phyloP scores from a whole-genome alignment of 2,797 vertebrate genomes.

The Tarsius wallacei region DNA sequence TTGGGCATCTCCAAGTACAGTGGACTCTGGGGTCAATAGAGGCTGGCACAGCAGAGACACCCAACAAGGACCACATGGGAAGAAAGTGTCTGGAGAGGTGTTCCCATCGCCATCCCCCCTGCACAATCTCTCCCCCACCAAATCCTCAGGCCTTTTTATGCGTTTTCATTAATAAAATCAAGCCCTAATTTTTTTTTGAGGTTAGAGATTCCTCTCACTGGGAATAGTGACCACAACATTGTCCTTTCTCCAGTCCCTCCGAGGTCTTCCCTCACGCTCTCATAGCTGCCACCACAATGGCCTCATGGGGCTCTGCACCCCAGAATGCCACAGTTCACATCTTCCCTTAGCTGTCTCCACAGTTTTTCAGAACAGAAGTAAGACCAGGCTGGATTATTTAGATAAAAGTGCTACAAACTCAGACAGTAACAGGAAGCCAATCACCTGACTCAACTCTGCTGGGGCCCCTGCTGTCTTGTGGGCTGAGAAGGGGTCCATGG shows the following conservation, averaged over 20 bases:
- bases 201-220: not conserved
- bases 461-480: not conserved
- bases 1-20: not conserved
- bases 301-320: not conserved
- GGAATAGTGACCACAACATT: not conserved
- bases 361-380: not conserved
- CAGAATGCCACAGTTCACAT: not conserved
- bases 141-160: not conserved
- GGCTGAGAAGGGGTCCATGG: not conserved
- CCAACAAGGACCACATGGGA: not conserved
- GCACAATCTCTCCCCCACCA: too few relatives aligned
- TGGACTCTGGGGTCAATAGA: not conserved
- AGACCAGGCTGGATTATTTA: not conserved
- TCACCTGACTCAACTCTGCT: not conserved
- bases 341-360: not conserved
- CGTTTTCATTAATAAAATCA: not conserved
- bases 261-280: fast-evolving
- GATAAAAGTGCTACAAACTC: not conserved
- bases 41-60: not conserved
- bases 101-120: not conserved
- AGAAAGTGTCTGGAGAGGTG: not conserved
- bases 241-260: not conserved
- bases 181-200: not conserved
- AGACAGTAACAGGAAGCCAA: not conserved
- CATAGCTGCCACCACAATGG: fast-evolving